Evolutionary conservation across 2,797 vertebrate genomes (phyloP), one percentile per base, ranked within the genome.

Genomic region (Sebastes taczanowskii): DNA sequence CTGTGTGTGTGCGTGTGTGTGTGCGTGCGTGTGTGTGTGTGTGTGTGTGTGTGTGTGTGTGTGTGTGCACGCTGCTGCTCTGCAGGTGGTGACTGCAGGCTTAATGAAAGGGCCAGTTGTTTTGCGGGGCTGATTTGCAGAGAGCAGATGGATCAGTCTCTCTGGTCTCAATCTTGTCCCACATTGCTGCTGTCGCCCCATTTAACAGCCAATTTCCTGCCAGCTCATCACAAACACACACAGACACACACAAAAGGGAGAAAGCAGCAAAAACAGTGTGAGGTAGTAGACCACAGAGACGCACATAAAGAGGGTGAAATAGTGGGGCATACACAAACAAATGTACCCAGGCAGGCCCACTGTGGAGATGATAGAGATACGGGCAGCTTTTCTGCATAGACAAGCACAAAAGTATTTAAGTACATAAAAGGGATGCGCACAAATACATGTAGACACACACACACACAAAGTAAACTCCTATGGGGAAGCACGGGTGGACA

Each of bases 121-220:
- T 91, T 89, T 82, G 71, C 29, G 2, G 67, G 81, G 72, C 86
- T 87, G 92, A 90, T 91, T 87, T 89, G 74, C 87, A 88, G 77
- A 80, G 89, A 89, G 87, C 93, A 94, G 94, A 95, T 94, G 91
- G 92, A 93, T 86, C 32, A 13, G 84, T 84, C 92, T 91, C 90
- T 83, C 77, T 82, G 88, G 85, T 92, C 89, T 91, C 91, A 89
- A 88, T 93, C 92, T 92, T 93, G 91, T 93, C 90, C 90, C 92
- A 92, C 90, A 90, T 89, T 89, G 88, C 92, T 78, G 88, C 91
- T 76, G 88, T 89, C 88, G 83, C 83, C 86, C 91, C 92, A 92
- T 94, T 95, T 93, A 94, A 89, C 92, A 93, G 89, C 83, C 89
- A 77, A 87, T 91, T 92, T 94, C 89, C 91, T 91, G 91, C 92